A percentile compares a stretch with the other conserved stretches of the same genome.
phyloP scores from a whole-genome alignment of 2,797 vertebrate species.

The Karalla daura region DNA sequence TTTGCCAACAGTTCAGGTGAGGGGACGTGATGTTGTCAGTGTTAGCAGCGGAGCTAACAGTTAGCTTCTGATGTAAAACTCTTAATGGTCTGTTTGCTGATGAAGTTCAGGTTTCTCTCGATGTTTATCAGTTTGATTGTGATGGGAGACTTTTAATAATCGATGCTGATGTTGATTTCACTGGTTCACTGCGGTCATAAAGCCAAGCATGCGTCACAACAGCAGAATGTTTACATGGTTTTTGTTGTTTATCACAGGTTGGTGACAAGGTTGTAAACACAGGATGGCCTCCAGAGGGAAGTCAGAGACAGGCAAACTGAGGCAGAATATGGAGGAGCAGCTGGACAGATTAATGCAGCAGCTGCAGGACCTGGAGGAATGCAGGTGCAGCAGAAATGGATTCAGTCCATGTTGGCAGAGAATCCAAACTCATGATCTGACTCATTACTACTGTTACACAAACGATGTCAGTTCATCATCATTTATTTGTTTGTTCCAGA shows the following conservation, averaged over 20 bases:
- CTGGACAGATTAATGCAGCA: conserved; percentile 97
- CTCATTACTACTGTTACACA: too few species aligned
- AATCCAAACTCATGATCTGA: too few species aligned
- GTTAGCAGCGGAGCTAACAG: too few species aligned
- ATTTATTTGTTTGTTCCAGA: conserved; percentile 72
- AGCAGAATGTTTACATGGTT: not conserved
- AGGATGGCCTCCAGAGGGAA: conserved; percentile 96
- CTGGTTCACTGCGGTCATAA: not conserved
- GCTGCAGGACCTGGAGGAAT: conserved; percentile 96
- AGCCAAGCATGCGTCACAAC: fast-evolving
- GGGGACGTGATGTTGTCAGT: too few species aligned
- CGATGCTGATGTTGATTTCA: too few species aligned
- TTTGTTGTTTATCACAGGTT: not conserved
- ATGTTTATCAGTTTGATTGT: too few species aligned
- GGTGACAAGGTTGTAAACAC: conserved; percentile 1
- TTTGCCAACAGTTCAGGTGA: too few species aligned
- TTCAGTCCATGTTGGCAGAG: not conserved
- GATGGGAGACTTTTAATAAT: not conserved
- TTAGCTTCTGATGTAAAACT: too few species aligned
- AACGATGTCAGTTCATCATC: not conserved
- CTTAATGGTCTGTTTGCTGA: too few species aligned
- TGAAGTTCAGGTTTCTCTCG: too few species aligned
- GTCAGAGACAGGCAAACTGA: conserved; percentile 94
- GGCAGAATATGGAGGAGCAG: conserved; percentile 97
- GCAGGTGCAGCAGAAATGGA: conserved; percentile 88